Percentiles rank a stretch among this genome's conserved stretches.
phyloP scores from a whole-genome alignment of 1,140 invertebrate genomes.

The Oscheius sp. region DNA sequence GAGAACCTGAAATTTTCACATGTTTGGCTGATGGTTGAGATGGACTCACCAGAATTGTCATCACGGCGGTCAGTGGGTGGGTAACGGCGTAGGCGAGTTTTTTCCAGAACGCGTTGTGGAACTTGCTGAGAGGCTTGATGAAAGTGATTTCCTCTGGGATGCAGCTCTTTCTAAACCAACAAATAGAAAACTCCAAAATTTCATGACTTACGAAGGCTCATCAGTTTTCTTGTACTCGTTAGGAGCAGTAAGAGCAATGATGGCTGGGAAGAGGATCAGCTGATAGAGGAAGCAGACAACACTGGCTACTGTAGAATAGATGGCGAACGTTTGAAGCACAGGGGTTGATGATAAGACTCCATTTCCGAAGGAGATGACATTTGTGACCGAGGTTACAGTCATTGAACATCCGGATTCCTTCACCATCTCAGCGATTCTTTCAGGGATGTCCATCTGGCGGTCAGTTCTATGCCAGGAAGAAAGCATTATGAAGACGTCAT shows the following conservation, averaged over 20 bases:
- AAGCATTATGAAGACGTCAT: slow-evolving; percentile 67
- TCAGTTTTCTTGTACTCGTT: slow-evolving; percentile 67
- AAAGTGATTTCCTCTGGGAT: slow-evolving; percentile 31
- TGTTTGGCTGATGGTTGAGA: not conserved
- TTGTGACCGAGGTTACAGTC: slow-evolving; percentile 75
- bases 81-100: slow-evolving; percentile 4
- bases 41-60: not conserved
- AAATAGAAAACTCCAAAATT: not conserved
- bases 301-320: slow-evolving; percentile 86
- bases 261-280: slow-evolving; percentile 86
- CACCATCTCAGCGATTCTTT: slow-evolving; percentile 79
- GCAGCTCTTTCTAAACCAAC: slow-evolving; percentile 10
- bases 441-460: slow-evolving; percentile 74
- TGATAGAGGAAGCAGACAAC: slow-evolving; percentile 89
- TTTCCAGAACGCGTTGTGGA: slow-evolving; percentile 24
- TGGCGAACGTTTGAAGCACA: slow-evolving; percentile 67
- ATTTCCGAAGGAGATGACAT: slow-evolving; percentile 85
- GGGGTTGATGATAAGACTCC: slow-evolving; percentile 89
- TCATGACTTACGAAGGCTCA: not conserved
- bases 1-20: slow-evolving; percentile 7
- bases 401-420: slow-evolving; percentile 91
- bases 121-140: slow-evolving; percentile 10
- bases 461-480: slow-evolving; percentile 82
- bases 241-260: slow-evolving; percentile 76
- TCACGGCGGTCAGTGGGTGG: not conserved